A percentile compares a stretch with the other conserved stretches of the same genome.
Evolutionary conservation across 2,888 invertebrate species (phyloP).

Genomic region (Steinernema carpocapsae): DNA sequence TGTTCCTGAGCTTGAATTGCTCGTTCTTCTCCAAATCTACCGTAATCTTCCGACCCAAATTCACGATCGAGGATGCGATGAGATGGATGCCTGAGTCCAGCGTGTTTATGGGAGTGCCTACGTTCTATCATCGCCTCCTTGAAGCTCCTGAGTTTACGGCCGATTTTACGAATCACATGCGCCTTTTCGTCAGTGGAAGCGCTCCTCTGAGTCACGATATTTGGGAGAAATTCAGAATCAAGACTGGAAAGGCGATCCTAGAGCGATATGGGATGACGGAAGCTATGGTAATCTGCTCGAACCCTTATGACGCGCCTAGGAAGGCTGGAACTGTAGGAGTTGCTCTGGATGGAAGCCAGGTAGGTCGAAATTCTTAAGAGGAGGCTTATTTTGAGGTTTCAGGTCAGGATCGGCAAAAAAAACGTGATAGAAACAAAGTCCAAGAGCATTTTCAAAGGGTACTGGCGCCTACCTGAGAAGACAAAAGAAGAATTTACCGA

Average conservation of each 20-base stretch:
- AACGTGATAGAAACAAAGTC: constrained; percentile 60
- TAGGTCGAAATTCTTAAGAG: too few species aligned
- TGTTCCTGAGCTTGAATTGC: constrained; percentile 61
- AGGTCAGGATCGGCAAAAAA: constrained; percentile 57
- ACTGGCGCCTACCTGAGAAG: constrained; percentile 80
- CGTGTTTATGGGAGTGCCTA: constrained; percentile 68
- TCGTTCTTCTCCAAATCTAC: constrained; percentile 63
- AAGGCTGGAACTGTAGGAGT: constrained; percentile 76
- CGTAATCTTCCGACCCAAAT: constrained; percentile 61
- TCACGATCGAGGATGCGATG: constrained; percentile 57
- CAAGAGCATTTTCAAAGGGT: constrained; percentile 75
- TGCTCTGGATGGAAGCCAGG: constrained; percentile 74
- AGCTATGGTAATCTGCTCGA: constrained; percentile 74
- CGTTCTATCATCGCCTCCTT: constrained; percentile 62
- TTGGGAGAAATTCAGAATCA: constrained; percentile 74
- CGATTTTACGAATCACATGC: constrained; percentile 63
- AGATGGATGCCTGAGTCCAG: constrained; percentile 59
- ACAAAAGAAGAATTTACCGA: constrained; percentile 78
- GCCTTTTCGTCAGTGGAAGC: constrained; percentile 81
- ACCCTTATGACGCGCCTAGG: constrained; percentile 55
- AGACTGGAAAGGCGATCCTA: constrained; percentile 81
- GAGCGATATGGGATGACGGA: constrained; percentile 83
- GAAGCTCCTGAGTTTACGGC: constrained; percentile 47
- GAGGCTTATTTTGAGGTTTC: too few species aligned
- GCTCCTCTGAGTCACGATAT: constrained; percentile 79